Evolutionary conservation across 2,113 vertebrate species (phyloP).

Genomic region (Sclerurus mexicanus): DNA sequence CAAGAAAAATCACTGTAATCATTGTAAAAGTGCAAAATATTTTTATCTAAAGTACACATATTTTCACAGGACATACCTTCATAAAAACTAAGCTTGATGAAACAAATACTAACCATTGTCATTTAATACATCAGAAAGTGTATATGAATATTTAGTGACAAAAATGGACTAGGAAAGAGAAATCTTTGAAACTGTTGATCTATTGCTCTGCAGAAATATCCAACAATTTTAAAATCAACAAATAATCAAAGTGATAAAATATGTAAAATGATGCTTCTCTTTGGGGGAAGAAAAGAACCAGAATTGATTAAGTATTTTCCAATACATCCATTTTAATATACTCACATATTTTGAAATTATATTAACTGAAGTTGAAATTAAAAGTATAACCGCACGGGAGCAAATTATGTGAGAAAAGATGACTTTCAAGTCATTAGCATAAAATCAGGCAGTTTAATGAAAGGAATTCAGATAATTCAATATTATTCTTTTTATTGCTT

Average conservation of each 20-base stretch:
- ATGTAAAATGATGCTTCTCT: background rate
- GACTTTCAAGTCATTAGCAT: constrained; percentile 4
- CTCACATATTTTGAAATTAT: background rate
- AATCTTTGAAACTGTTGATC: background rate
- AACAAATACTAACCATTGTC: background rate
- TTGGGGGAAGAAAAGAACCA: background rate
- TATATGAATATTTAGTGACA: background rate
- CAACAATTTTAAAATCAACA: background rate
- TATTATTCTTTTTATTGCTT: constrained; percentile 22
- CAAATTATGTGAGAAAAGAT: background rate
- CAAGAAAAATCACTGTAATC: background rate
- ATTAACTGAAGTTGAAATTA: constrained; percentile 9
- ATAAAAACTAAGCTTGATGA: background rate
- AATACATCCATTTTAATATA: background rate
- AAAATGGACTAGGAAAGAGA: background rate
- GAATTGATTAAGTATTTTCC: background rate
- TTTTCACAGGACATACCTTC: background rate
- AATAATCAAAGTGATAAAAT: background rate
- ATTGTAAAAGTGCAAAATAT: background rate
- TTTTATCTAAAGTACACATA: background rate
- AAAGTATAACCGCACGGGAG: background rate
- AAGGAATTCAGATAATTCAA: background rate
- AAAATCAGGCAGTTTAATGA: background rate
- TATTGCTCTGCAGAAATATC: background rate
- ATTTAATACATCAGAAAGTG: background rate